Evolutionary conservation across 92 coral and sea anemone genomes (phyloP).

Genomic region (Galaxea fascicularis): DNA sequence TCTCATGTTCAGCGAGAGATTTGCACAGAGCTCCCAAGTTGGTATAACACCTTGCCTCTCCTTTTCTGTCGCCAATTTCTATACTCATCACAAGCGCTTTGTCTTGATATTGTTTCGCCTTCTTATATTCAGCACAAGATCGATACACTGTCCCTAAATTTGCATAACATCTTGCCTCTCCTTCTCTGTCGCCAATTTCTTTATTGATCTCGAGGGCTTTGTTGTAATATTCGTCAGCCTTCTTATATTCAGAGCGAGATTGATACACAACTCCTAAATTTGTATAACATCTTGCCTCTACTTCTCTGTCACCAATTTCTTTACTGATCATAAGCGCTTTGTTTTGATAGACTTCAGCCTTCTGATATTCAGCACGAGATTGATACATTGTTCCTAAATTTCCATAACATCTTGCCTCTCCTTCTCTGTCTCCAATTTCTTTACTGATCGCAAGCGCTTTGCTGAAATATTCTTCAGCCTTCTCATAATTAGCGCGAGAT

Average conservation of each 20-base stretch:
- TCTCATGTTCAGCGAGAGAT: no score
- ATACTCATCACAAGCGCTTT: conserved; percentile 6
- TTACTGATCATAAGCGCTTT: background rate
- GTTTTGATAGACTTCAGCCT: background rate
- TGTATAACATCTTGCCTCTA: background rate
- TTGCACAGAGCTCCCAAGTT: background rate
- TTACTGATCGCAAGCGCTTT: no score
- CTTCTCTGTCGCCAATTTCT: background rate
- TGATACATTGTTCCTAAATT: background rate
- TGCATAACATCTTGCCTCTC: background rate
- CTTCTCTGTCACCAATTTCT: background rate
- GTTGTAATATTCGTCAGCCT: background rate
- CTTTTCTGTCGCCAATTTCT: background rate
- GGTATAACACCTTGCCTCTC: background rate
- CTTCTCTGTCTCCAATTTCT: background rate
- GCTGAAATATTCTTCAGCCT: background rate
- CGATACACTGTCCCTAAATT: conserved; percentile 4
- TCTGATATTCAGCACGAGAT: background rate
- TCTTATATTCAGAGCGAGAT: background rate
- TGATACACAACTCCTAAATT: background rate
- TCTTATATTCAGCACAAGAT: background rate
- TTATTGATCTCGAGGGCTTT: background rate
- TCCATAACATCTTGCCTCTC: background rate
- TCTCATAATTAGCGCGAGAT: background rate
- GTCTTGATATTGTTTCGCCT: background rate